Conservation (phyloP, 2,888 invertebrate genomes). For the Cantharis nigra region DNA sequence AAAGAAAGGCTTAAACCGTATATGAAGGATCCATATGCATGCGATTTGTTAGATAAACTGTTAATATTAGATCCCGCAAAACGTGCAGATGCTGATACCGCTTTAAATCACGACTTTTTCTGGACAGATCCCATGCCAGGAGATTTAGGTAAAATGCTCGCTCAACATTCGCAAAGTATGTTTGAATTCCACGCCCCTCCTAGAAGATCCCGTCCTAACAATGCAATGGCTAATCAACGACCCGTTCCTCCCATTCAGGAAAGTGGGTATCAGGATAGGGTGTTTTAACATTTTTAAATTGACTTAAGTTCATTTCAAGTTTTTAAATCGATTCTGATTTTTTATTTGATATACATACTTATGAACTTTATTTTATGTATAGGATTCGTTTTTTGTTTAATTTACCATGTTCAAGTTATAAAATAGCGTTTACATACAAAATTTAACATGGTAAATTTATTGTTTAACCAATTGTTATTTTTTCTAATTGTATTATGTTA, state of each 20-base stretch:
- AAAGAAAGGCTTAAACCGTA: constrained; percentile 86
- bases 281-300: constrained; percentile 65
- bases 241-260: constrained; percentile 65
- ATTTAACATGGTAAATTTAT: background rate
- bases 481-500: background rate
- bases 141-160: constrained; percentile 88
- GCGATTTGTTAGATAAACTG: constrained; percentile 90
- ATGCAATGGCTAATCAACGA: constrained; percentile 59
- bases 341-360: background rate
- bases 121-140: constrained; percentile 98
- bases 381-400: background rate
- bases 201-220: constrained; percentile 72
- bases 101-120: constrained; percentile 97
- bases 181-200: constrained; percentile 89
- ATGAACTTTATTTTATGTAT: background rate
- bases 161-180: constrained; percentile 90
- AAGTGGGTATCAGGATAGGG: constrained; percentile 83
- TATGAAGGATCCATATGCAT: constrained; percentile 88
- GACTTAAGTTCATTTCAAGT: background rate
- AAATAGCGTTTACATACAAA: background rate
- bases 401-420: background rate
- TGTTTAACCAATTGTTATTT: too few species aligned
- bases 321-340: background rate
- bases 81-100: constrained; percentile 86
- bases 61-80: constrained; percentile 91